Conservation (phyloP, 2,113 vertebrate genomes). For the Xiphias gladius region DNA sequence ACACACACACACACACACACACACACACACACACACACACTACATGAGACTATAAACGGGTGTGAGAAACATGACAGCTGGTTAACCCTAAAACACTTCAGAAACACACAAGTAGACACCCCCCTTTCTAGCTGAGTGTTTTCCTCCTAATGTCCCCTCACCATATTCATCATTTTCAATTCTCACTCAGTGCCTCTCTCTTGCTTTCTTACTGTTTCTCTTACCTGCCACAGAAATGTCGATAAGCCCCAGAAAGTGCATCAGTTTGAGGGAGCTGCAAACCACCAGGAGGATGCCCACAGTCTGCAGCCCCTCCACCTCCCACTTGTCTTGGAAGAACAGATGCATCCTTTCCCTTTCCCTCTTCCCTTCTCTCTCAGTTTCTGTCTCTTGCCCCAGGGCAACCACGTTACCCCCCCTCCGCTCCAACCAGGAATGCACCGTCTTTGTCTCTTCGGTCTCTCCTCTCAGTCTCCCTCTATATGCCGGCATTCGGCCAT, state of each 20-base stretch:
- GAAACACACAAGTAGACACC: slow-evolving; percentile 7
- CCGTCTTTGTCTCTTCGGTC: slow-evolving; percentile 49
- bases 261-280: slow-evolving; percentile 87
- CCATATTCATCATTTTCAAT: slow-evolving; percentile 44
- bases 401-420: slow-evolving; percentile 35
- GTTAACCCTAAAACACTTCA: slow-evolving; percentile 16
- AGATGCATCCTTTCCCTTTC: slow-evolving; percentile 76
- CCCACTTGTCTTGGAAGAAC: slow-evolving; percentile 85
- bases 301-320: slow-evolving; percentile 88
- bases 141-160: slow-evolving; percentile 14
- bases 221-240: slow-evolving; percentile 83
- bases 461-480: slow-evolving; percentile 73
- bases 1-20: not conserved
- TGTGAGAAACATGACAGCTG: slow-evolving; percentile 38
- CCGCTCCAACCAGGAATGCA: slow-evolving; percentile 58
- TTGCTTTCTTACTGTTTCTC: slow-evolving; percentile 47
- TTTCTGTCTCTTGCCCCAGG: slow-evolving; percentile 43
- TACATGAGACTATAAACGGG: slow-evolving; percentile 21
- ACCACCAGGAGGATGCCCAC: slow-evolving; percentile 86
- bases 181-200: slow-evolving; percentile 1
- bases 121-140: slow-evolving; percentile 9
- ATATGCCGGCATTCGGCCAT: slow-evolving; percentile 71
- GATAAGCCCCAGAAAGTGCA: slow-evolving; percentile 88
- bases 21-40: not conserved
- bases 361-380: slow-evolving; percentile 30